Conservation (phyloP, 1,140 invertebrate genomes). For the Aphaenogaster ashmeadi region DNA sequence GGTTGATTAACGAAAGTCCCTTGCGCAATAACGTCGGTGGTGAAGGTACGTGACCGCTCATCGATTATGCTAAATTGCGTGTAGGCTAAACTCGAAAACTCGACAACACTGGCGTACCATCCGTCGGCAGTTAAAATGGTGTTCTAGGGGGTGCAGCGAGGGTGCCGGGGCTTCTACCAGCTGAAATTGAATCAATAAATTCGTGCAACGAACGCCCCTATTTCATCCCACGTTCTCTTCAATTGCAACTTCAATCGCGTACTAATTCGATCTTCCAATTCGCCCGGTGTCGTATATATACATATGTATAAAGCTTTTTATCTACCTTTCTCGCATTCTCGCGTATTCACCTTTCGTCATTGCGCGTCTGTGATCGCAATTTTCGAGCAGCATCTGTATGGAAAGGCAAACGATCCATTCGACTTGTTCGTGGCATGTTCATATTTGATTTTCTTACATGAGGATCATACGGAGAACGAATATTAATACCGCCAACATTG, state of each 20-base stretch:
- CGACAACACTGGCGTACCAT: slow-evolving; percentile 68
- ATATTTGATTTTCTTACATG: slow-evolving; percentile 9
- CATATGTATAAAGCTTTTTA: slow-evolving; percentile 59
- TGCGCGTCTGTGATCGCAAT: not conserved
- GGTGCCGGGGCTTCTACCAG: slow-evolving; percentile 45
- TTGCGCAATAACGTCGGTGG: not conserved
- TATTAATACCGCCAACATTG: not conserved
- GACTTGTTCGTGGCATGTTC: not conserved
- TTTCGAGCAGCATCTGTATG: not conserved
- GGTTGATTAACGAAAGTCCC: slow-evolving; percentile 15
- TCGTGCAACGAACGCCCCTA: slow-evolving; percentile 62
- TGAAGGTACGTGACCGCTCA: slow-evolving; percentile 31
- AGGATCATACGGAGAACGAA: not conserved
- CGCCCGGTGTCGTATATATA: slow-evolving; percentile 5
- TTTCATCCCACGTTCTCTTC: slow-evolving; percentile 70
- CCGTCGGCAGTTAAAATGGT: slow-evolving; percentile 70
- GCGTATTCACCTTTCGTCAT: not conserved
- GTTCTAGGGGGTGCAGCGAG: not conserved
- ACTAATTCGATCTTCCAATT: slow-evolving; percentile 71
- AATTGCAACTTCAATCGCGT: slow-evolving; percentile 66
- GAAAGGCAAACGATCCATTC: not conserved
- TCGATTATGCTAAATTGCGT: slow-evolving; percentile 70
- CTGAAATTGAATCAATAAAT: slow-evolving; percentile 77
- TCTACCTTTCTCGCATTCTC: slow-evolving; percentile 20
- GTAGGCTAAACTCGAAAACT: slow-evolving; percentile 68